Conservation (phyloP, 2,797 vertebrate species). For the Echiichthys vipera region DNA sequence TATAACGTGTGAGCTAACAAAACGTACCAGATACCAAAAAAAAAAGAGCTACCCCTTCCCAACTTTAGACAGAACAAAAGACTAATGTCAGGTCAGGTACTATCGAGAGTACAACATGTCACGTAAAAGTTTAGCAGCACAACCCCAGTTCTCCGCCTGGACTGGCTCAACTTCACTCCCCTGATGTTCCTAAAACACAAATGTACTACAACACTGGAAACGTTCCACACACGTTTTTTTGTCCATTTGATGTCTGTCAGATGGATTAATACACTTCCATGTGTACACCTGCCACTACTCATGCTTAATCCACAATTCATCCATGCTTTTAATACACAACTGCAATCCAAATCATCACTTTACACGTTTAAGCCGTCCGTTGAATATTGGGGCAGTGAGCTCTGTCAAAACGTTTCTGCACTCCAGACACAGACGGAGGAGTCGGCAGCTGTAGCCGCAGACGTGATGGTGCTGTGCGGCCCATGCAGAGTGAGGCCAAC, state of each 20-base stretch:
- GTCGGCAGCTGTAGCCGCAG: not conserved
- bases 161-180: not conserved
- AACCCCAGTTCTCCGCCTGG: not conserved
- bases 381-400: not conserved
- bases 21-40: too few relatives aligned
- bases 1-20: too few relatives aligned
- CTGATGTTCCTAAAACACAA: not conserved
- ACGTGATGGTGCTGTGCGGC: not conserved
- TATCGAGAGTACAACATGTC: not conserved
- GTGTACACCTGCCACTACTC: not conserved
- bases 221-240: not conserved
- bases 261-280: not conserved
- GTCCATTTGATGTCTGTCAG: not conserved
- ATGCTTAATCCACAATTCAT: not conserved
- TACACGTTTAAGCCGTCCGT: not conserved
- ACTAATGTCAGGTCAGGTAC: too few relatives aligned
- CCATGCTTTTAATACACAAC: too few relatives aligned
- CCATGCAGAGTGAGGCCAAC: not conserved
- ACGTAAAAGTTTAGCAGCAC: not conserved
- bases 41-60: too few relatives aligned
- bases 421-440: not conserved
- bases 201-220: not conserved
- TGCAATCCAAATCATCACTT: not conserved
- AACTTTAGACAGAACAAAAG: not conserved
- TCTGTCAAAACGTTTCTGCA: not conserved